Evolutionary conservation across 2,888 invertebrate genomes (phyloP).

Genomic region (Ennomos fuscantarius): DNA sequence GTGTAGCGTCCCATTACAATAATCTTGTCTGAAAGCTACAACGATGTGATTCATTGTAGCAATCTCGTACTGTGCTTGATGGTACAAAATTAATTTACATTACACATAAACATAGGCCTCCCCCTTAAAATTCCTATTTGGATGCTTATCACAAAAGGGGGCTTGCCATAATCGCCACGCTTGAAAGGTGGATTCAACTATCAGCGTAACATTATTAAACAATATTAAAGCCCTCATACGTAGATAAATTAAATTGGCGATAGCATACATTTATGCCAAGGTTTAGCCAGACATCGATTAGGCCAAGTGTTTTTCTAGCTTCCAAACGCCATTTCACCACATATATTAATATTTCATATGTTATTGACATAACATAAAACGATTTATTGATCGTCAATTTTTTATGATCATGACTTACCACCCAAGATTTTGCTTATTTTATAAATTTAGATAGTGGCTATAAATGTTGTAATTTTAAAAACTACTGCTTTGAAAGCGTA

Average conservation of each 20-base stretch:
- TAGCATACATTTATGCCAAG: conserved; percentile 20
- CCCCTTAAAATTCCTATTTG: too few species aligned
- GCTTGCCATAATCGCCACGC: too few species aligned
- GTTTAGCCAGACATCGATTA: conserved; percentile 11
- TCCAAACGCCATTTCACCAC: not conserved
- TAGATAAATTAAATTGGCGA: conserved; percentile 5
- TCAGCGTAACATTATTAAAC: conserved; percentile 3
- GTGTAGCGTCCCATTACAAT: too few species aligned
- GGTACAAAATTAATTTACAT: too few species aligned
- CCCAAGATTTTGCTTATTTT: conserved; percentile 7
- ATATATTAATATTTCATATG: not conserved
- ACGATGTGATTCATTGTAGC: too few species aligned
- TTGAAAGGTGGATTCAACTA: conserved; percentile 3
- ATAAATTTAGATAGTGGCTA: not conserved
- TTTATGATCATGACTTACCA: conserved; percentile 4
- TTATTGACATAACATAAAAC: not conserved
- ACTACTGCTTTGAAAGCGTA: conserved; percentile 1
- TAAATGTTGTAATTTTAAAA: not conserved
- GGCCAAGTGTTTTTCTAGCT: conserved; percentile 12
- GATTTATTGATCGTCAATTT: not conserved
- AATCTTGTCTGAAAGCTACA: too few species aligned
- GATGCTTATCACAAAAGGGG: too few species aligned
- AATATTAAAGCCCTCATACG: conserved; percentile 9
- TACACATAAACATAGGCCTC: too few species aligned
- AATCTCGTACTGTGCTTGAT: too few species aligned